Evolutionary conservation across 2,113 vertebrate species (phyloP), one percentile per base, ranked within the genome.

Genomic region (Panthera leo): DNA sequence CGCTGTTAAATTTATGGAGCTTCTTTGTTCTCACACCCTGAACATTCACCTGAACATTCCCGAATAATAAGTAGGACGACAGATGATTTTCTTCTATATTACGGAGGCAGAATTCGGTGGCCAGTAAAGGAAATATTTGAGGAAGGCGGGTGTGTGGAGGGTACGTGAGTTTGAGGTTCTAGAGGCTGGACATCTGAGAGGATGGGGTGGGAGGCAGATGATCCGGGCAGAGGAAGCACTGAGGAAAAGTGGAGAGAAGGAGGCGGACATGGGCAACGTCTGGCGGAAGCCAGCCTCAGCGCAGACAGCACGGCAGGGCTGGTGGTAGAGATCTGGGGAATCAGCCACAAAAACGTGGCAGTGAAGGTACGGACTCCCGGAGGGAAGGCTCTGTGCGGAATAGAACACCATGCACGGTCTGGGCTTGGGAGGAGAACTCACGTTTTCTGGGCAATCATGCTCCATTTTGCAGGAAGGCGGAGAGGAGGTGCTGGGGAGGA

Each of bases 341-440:
- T 79, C 34, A 27, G 9, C 48, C 29, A 39, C 5, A 65, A 34
- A 39, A 19, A 23, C 0, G 0, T 25, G 63, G 76, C 61, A 36
- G 25, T 8, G 13, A 14, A 12, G 31, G 19, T 31, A 12, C 11
- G 13, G 67, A 79, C 21, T 45, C 53, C 34, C 55, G 55, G 27
- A 88, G 8, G 3, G 55, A 79, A 45, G 51, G 19, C 3, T 11
- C 21, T 29, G 1, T 18, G 36, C 21, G 21, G 42, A 68, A 31
- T 48, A 89, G 48, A 76, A 7, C 2, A 1, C 39, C 48, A 48
- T 0, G 0, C 48, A 48, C 0, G 0, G 4, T 71, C 42, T 65
- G 55, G 23, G n/a, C 34, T 82, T 5, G 45, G n/a, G 15, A 12
- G 29, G 29, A 34, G 29, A 92, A 31, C 36, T 65, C 29, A 51